Base-by-base conservation (phyloP, 2,888 invertebrate species). In the Nysson spinosus region DNA sequence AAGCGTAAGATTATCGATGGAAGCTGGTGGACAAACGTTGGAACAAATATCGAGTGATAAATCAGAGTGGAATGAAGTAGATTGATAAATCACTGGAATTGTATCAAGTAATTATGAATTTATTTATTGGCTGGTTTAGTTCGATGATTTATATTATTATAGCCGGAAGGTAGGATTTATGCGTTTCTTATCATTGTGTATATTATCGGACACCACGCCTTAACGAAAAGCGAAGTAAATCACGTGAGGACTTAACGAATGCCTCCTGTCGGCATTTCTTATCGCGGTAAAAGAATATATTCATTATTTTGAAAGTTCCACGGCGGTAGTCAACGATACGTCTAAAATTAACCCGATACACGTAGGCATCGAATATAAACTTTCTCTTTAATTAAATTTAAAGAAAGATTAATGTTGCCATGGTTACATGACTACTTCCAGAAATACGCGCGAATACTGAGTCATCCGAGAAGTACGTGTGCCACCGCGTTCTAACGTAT, bases 371-470 rank as follows among this genome's bases (percentile, higher is more conserved):
- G 50, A 7, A 52, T 56, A 46, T n/a, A n/a, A n/a, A 60, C 74
- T 74, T 74, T 74, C 74, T 60, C 74, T 56, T 65, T 65, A 67
- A 61, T 64, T 62, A 56, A 69, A 72, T 74, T 72, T 69, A 60
- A 47, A 12, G 58, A 22, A 34, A 72, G 72, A 74, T 75, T 62
- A 64, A 72, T 71, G 72, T 62, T 66, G 67, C 55, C 30, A 58
- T 58, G 54, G 49, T 67, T 65, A 49, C 22, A 40, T 47, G 14
- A 14, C 35, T 30, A 12, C 20, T 12, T 20, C 11, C 22, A 20
- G 52, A 19, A 50, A 40, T 4, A 5, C 11, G 9, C 9, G 43
- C 34, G 22, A 35, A 7, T 40, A 39, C 19, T 17, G 37, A 63
- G 34, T 65, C 65, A 40, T 49, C 39, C 4, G 4, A 14, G 5